Percentiles rank a stretch among this genome's conserved stretches.
Conservation (phyloP, 2,797 vertebrate genomes). For the Molossus molossus region DNA sequence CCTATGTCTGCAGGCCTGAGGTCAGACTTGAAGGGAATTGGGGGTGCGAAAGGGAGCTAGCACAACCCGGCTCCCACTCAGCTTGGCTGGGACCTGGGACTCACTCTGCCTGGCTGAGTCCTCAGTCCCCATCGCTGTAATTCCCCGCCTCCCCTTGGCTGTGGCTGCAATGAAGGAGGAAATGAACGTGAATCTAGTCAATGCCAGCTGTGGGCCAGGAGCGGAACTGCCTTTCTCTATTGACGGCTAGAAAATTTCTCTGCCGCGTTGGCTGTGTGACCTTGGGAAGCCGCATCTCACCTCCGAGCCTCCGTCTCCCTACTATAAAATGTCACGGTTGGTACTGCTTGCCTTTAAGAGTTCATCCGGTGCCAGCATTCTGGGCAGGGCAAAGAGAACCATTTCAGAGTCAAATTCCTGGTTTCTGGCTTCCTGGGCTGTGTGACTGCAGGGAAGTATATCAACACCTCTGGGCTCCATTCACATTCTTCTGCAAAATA, state of each 20-base stretch:
- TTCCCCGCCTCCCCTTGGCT: neutral
- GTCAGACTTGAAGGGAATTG: neutral
- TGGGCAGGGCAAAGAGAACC: neutral
- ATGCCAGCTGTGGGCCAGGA: neutral
- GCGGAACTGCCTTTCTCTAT: neutral
- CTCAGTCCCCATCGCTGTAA: neutral
- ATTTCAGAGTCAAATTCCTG: neutral
- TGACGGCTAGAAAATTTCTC: neutral
- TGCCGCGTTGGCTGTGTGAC: neutral
- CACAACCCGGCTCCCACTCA: rapidly evolving
- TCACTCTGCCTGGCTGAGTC: neutral
- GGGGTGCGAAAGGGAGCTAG: rapidly evolving
- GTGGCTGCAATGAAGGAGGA: neutral
- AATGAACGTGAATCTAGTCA: neutral
- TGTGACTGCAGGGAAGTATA: neutral
- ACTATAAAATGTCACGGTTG: neutral
- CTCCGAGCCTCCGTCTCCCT: neutral
- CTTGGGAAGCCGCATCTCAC: neutral
- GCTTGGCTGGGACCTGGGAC: neutral
- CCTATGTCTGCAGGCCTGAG: rapidly evolving
- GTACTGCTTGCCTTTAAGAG: neutral
- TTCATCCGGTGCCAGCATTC: rapidly evolving
- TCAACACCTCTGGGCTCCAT: neutral
- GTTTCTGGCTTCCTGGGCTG: neutral
- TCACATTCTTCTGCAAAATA: neutral